phyloP scores from a whole-genome alignment of 2,888 invertebrate species.

The Idaea straminata region DNA sequence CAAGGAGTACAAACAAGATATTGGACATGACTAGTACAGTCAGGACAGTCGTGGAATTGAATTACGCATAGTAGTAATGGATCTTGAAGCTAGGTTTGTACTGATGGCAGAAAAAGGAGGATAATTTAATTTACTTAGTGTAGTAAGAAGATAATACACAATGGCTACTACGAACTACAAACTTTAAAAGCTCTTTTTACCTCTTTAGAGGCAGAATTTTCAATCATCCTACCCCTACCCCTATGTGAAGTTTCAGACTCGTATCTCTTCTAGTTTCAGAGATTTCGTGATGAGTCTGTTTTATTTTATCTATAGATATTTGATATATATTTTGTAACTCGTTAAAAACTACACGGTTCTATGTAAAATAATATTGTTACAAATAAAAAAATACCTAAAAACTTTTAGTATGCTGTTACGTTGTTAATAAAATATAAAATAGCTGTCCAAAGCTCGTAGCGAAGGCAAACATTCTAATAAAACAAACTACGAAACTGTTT shows the following conservation, averaged over 20 bases:
- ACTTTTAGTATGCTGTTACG: background rate
- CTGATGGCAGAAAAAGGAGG: slow-evolving; percentile 15
- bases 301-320: too few species aligned
- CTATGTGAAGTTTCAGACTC: too few species aligned
- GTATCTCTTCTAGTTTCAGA: too few species aligned
- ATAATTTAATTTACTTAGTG: background rate
- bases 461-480: background rate
- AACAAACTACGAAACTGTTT: background rate
- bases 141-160: too few species aligned
- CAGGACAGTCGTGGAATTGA: slow-evolving; percentile 17
- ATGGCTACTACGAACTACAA: too few species aligned
- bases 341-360: background rate
- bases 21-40: slow-evolving; percentile 2
- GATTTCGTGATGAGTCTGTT: too few species aligned
- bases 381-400: background rate
- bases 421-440: background rate
- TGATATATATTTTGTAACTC: too few species aligned
- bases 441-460: background rate
- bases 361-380: background rate
- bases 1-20: background rate
- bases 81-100: slow-evolving; percentile 20
- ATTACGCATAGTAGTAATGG: slow-evolving; percentile 27
- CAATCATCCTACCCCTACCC: too few species aligned
- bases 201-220: too few species aligned
- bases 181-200: too few species aligned